phyloP scores from a whole-genome alignment of 30 jellyfish, hydroid and myxozoan species.

The Turritopsis rubra region DNA sequence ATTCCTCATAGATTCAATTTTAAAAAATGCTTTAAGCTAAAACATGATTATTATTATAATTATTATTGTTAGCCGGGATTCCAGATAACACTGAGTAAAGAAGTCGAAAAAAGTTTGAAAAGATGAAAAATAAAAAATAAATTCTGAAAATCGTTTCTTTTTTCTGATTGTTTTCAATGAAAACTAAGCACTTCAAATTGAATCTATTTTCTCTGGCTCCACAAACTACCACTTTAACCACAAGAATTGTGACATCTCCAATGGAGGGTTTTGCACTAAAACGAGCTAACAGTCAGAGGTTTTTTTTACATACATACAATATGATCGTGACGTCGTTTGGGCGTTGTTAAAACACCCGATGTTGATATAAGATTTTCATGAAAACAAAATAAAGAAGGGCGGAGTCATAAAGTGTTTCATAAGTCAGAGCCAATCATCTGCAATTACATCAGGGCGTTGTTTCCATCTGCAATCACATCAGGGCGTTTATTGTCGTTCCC shows the following conservation, averaged over 20 bases:
- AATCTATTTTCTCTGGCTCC: not conserved
- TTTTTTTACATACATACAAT: too few species aligned
- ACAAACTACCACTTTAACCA: not conserved
- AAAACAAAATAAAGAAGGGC: too few species aligned
- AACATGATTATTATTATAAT: too few species aligned
- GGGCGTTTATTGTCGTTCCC: not conserved
- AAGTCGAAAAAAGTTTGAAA: too few species aligned
- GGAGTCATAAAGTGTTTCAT: too few species aligned
- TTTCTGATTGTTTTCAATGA: not conserved
- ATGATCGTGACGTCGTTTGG: too few species aligned
- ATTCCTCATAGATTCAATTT: not conserved
- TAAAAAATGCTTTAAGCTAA: not conserved
- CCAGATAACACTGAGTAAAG: not conserved
- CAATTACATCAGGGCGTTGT: too few species aligned
- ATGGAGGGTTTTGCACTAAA: not conserved
- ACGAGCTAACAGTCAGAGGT: too few species aligned
- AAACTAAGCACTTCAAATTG: not conserved
- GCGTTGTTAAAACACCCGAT: too few species aligned
- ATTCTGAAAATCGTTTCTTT: not conserved
- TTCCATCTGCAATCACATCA: too few species aligned
- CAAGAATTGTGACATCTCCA: not conserved
- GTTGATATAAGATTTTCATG: too few species aligned
- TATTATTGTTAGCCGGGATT: not conserved
- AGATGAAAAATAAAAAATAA: not conserved
- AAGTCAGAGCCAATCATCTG: too few species aligned